Conservation (phyloP, 2,113 vertebrate species). For the Grantiella picta region DNA sequence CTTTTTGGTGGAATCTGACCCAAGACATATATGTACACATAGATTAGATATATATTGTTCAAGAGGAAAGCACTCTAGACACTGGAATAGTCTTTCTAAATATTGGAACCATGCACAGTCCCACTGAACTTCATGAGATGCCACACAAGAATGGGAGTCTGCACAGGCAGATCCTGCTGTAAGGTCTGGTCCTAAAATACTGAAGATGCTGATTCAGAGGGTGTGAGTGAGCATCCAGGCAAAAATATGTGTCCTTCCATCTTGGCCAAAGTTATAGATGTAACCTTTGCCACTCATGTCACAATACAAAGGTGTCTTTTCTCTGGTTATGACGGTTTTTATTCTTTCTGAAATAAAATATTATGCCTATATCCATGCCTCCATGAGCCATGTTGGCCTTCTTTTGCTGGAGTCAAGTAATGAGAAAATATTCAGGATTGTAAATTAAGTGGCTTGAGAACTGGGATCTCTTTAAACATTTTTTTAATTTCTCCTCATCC, state of each 20-base stretch:
- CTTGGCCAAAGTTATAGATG: neutral
- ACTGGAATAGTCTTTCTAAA: neutral
- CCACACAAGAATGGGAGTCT: neutral
- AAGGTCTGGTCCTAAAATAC: neutral
- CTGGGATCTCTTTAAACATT: slow-evolving; percentile 3
- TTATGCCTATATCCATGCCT: neutral
- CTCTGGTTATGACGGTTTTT: neutral
- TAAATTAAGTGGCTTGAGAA: slow-evolving; percentile 17
- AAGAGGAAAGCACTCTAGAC: neutral
- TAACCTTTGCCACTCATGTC: neutral
- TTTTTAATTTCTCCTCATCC: slow-evolving; percentile 18
- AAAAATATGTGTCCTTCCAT: neutral
- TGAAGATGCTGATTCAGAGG: neutral
- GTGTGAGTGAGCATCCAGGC: neutral
- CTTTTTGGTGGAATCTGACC: neutral
- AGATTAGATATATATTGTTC: neutral
- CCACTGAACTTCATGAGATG: neutral
- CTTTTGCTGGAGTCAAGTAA: neutral
- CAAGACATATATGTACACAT: accelerated
- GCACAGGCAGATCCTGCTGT: neutral
- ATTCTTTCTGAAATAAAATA: neutral
- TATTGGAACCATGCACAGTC: neutral
- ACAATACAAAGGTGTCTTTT: neutral
- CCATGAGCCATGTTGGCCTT: neutral
- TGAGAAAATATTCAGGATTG: neutral